Conservation (phyloP, 1,140 invertebrate species). For the Drosophila watanabei region DNA sequence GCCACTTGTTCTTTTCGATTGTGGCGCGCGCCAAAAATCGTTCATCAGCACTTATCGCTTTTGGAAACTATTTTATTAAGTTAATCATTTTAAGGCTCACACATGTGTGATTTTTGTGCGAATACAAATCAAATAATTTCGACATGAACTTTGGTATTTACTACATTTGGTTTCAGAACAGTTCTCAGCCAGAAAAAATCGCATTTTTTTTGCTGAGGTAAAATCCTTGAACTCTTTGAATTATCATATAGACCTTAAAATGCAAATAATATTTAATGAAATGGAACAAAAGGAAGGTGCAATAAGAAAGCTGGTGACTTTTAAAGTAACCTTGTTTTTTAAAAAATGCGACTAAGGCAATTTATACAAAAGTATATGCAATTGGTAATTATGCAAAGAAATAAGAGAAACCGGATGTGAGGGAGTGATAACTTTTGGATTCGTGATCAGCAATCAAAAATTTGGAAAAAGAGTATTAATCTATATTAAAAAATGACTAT, state of each 20-base stretch:
- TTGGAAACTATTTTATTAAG: constrained; percentile 41
- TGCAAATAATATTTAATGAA: constrained; percentile 31
- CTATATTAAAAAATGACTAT: neutral
- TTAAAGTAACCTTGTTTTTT: neutral
- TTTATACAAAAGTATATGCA: neutral
- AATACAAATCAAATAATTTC: constrained; percentile 36
- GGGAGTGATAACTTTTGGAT: neutral
- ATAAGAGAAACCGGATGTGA: neutral
- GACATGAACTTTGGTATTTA: constrained; percentile 35
- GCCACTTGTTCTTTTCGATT: constrained; percentile 29
- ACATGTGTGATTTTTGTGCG: constrained; percentile 53
- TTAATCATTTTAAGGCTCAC: constrained; percentile 61
- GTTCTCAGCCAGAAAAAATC: neutral
- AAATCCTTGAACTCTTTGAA: constrained; percentile 59
- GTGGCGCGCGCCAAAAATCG: constrained; percentile 50
- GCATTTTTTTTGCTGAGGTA: neutral
- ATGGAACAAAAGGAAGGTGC: constrained; percentile 26
- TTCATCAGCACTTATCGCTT: constrained; percentile 25
- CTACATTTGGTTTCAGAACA: neutral
- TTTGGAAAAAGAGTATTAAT: neutral
- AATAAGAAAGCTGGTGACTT: neutral
- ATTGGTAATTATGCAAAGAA: neutral
- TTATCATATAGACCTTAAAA: constrained; percentile 23
- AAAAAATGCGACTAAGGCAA: neutral
- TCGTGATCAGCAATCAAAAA: neutral